A percentile compares a stretch with the other conserved stretches of the same genome.
These are phyloP conservation scores for Diadromus collaris DNA, from an alignment of 2,888 invertebrate species.

Conservation along the genomic window DNA sequence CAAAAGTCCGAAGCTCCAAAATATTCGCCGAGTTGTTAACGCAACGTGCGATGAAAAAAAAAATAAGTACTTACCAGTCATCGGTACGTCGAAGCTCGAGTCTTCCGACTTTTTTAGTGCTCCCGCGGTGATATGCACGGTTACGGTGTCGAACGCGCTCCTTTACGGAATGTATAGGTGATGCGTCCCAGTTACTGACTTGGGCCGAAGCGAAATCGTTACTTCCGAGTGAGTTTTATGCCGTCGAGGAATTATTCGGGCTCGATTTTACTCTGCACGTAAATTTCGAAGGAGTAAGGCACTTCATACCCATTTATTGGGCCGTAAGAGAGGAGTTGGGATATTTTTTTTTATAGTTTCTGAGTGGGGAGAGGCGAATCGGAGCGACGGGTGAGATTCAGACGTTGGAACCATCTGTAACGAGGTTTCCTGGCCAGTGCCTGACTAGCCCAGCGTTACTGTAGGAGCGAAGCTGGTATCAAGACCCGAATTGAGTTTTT, in stretches of 20 bases:
- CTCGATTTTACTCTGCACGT: not conserved
- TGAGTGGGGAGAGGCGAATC: not conserved
- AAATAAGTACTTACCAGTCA: slow-evolving; percentile 6
- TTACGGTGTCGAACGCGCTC: not conserved
- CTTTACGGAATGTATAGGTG: slow-evolving; percentile 15
- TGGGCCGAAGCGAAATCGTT: not conserved
- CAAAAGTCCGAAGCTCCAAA: not conserved
- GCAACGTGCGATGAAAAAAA: not conserved
- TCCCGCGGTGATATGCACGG: slow-evolving; percentile 4
- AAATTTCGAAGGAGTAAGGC: not conserved
- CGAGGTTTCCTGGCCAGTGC: too few species aligned
- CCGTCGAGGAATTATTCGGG: not conserved
- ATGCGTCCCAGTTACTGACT: slow-evolving; percentile 29
- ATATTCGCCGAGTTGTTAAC: slow-evolving; percentile 11
- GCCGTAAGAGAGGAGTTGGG: not conserved
- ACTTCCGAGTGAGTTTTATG: slow-evolving; percentile 6
- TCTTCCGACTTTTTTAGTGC: slow-evolving; percentile 13
- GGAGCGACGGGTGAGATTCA: too few species aligned
- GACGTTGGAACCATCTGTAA: too few species aligned
- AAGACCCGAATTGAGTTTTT: too few species aligned
- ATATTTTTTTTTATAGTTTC: not conserved
- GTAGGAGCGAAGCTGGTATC: too few species aligned
- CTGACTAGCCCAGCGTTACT: too few species aligned
- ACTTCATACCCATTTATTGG: not conserved
- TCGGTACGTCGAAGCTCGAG: slow-evolving; percentile 17